These are phyloP conservation scores for Diarsia mendica DNA, from an alignment of 2,888 invertebrate species.

Conservation along the genomic window DNA sequence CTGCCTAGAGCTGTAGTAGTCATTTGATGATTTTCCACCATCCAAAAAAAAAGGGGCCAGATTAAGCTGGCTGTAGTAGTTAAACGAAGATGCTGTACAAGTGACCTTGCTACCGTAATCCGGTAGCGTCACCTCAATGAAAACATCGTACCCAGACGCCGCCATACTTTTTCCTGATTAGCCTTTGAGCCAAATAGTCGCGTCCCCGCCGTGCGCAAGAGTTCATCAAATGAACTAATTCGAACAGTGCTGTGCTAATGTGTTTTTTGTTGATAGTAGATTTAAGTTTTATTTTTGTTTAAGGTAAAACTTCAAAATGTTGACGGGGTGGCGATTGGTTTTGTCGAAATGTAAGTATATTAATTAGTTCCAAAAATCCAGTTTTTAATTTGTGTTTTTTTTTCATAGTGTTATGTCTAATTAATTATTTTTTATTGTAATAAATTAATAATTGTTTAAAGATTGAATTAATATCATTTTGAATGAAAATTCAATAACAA, in stretches of 20 bases:
- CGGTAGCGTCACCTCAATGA: constrained; percentile 73
- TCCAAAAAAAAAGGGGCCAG: no score
- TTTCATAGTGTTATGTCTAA: not conserved
- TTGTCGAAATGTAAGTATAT: constrained; percentile 86
- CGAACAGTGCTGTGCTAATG: constrained; percentile 44
- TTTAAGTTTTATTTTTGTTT: constrained; percentile 65
- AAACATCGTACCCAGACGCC: constrained; percentile 64
- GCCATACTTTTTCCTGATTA: constrained; percentile 78
- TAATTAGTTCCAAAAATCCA: not conserved
- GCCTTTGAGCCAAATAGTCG: constrained; percentile 74
- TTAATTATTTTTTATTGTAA: not conserved
- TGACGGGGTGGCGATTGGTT: constrained; percentile 85
- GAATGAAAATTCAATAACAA: not conserved
- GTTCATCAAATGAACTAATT: constrained; percentile 44
- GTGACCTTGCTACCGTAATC: constrained; percentile 68
- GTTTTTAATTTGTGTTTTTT: not conserved
- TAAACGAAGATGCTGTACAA: constrained; percentile 59
- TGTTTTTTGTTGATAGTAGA: constrained; percentile 36
- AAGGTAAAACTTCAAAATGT: constrained; percentile 80
- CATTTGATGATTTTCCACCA: no score
- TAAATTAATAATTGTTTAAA: not conserved
- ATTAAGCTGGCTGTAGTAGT: not conserved
- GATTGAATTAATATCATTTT: not conserved
- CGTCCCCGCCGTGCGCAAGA: constrained; percentile 53
- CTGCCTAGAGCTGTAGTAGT: no score